Evolutionary conservation across 2,797 vertebrate species (phyloP).

Genomic region (Onychomys arenicola): DNA sequence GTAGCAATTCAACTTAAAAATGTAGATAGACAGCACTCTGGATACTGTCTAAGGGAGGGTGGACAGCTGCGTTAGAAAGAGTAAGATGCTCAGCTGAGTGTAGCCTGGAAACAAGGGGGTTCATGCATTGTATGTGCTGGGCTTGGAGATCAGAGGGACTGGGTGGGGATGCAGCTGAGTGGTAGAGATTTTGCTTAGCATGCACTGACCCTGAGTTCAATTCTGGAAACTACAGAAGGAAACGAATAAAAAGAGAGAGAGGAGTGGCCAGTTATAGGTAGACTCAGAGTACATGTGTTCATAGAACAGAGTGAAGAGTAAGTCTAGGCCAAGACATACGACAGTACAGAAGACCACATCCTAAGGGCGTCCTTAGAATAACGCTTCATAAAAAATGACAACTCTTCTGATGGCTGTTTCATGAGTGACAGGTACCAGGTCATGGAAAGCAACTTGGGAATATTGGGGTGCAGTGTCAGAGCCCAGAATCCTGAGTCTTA

Average conservation of each 20-base stretch:
- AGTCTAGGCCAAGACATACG: too few relatives aligned
- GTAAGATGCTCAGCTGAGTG: background rate
- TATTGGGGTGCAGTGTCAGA: too few relatives aligned
- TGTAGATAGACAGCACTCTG: background rate
- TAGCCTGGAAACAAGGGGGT: background rate
- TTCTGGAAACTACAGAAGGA: background rate
- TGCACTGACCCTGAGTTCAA: background rate
- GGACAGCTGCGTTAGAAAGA: background rate
- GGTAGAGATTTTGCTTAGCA: background rate
- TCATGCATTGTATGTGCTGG: background rate
- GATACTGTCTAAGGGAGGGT: accelerated
- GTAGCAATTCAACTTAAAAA: background rate
- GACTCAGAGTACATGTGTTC: background rate
- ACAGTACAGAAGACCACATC: background rate
- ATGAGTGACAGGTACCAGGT: background rate
- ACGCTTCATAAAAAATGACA: background rate
- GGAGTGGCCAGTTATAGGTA: accelerated
- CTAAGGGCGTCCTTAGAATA: background rate
- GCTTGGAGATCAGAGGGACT: background rate
- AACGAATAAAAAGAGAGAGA: background rate
- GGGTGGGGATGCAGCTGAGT: background rate
- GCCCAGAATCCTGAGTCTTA: background rate
- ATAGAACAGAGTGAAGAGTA: background rate
- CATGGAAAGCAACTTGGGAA: background rate
- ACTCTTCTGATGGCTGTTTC: background rate